A percentile compares a stretch with the other conserved stretches of the same genome.
Evolutionary conservation across 2,113 vertebrate species (phyloP).

Genomic region (Andinoacara biseriatus): DNA sequence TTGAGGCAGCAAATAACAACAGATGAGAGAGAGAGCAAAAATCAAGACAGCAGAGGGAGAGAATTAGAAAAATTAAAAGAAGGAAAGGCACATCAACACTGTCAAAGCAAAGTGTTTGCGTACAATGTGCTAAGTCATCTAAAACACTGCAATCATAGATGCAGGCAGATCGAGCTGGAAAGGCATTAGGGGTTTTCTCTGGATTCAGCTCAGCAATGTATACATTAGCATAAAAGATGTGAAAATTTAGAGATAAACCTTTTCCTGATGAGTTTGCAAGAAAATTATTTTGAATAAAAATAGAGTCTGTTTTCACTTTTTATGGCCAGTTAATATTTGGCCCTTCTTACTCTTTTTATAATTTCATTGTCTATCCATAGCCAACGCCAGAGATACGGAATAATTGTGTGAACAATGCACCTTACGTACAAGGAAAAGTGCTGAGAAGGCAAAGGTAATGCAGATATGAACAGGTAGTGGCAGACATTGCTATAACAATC

Average conservation of each 20-base stretch:
- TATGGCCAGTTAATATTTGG: slow-evolving; percentile 51
- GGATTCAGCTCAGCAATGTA: background rate
- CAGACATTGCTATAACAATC: background rate
- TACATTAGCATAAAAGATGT: background rate
- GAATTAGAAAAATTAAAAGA: background rate
- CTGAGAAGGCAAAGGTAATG: background rate
- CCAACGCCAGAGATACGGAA: slow-evolving; percentile 52
- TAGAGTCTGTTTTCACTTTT: slow-evolving; percentile 5
- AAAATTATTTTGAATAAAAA: background rate
- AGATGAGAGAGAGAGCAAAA: slow-evolving; percentile 22
- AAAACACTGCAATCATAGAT: background rate
- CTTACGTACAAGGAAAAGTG: slow-evolving; percentile 22
- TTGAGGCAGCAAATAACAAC: slow-evolving; percentile 34
- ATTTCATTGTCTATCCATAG: slow-evolving; percentile 54
- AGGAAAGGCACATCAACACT: background rate
- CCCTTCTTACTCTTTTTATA: slow-evolving; percentile 41
- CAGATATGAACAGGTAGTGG: slow-evolving; percentile 21
- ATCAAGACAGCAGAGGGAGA: background rate
- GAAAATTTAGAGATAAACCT: background rate
- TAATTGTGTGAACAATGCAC: slow-evolving; percentile 43
- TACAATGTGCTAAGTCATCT: background rate
- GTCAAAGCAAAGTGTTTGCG: slow-evolving; percentile 21
- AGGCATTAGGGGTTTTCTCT: background rate
- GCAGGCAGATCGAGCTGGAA: background rate
- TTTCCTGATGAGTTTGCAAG: background rate